Evolutionary conservation across 2,113 vertebrate species (phyloP).

Genomic region (Takifugu flavidus): DNA sequence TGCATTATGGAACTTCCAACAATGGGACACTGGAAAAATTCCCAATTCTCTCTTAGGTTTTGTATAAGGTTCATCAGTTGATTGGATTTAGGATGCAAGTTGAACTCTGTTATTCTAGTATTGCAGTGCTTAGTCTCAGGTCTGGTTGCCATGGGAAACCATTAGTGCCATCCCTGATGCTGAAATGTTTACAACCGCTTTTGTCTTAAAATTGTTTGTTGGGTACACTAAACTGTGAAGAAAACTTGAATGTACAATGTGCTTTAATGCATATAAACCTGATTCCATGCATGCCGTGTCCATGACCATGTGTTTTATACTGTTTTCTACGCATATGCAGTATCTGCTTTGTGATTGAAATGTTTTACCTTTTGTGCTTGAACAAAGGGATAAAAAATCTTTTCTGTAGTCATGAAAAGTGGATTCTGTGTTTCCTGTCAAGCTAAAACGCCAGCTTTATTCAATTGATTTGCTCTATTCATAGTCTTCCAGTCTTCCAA

Average conservation of each 20-base stretch:
- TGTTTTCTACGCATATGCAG: too few relatives aligned
- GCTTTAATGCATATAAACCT: conserved; percentile 10
- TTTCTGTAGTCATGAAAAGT: conserved; percentile 9
- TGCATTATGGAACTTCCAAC: conserved; percentile 3
- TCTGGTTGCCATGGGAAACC: conserved; percentile 15
- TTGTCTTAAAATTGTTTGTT: conserved; percentile 38
- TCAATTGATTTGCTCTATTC: conserved; percentile 32
- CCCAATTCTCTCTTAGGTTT: too few relatives aligned
- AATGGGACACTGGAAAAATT: not conserved
- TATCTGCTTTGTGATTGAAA: too few relatives aligned
- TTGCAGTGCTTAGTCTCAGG: conserved; percentile 24
- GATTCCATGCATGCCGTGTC: conserved; percentile 5
- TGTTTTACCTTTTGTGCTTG: not conserved
- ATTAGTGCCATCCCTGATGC: conserved; percentile 8
- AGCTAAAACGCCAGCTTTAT: conserved; percentile 26
- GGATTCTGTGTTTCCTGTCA: conserved; percentile 13
- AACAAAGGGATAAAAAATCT: not conserved
- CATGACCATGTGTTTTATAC: not conserved
- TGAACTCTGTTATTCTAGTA: conserved; percentile 7
- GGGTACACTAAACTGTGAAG: conserved; percentile 25
- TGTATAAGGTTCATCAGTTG: not conserved
- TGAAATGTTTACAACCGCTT: conserved; percentile 25
- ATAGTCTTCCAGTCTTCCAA: conserved; percentile 40
- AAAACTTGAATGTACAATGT: conserved; percentile 5
- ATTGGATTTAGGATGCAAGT: not conserved